These are phyloP conservation scores for Thecocarcelia acutangulata DNA, from an alignment of 2,888 invertebrate species.

Conservation along the genomic window DNA sequence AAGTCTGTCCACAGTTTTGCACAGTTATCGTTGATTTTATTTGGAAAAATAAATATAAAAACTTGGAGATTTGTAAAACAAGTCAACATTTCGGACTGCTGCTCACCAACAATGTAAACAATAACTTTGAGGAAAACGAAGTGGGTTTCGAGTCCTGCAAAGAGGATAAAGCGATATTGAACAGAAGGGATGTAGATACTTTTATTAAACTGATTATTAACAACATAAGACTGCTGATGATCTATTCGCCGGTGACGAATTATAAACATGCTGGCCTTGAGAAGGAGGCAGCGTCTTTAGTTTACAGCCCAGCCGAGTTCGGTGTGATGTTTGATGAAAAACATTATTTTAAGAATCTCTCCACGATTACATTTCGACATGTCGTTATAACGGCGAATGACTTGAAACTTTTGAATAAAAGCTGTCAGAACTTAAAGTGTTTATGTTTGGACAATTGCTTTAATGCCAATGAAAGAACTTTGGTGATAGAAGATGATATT, in stretches of 20 bases:
- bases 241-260: conserved; percentile 26
- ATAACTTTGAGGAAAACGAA: background rate
- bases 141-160: conserved; percentile 30
- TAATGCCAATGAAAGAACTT: conserved; percentile 39
- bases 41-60: conserved; percentile 55
- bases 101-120: conserved; percentile 35
- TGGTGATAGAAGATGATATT: conserved; percentile 46
- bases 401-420: conserved; percentile 41
- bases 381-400: conserved; percentile 40
- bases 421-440: conserved; percentile 39
- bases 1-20: conserved; percentile 47
- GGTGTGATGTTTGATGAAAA: conserved; percentile 32
- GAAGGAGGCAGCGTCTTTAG: background rate
- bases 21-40: conserved; percentile 55
- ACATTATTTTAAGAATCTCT: conserved; percentile 44
- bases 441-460: conserved; percentile 51
- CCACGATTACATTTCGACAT: conserved; percentile 38
- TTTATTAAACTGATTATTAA: conserved; percentile 52
- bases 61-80: conserved; percentile 52
- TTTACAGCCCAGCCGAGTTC: conserved; percentile 33
- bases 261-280: background rate
- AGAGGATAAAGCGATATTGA: conserved; percentile 44
- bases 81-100: conserved; percentile 41
- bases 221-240: conserved; percentile 36
- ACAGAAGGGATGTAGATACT: conserved; percentile 21